Evolutionary conservation across 2,888 invertebrate species (phyloP).

Genomic region (Sisyra terminalis): DNA sequence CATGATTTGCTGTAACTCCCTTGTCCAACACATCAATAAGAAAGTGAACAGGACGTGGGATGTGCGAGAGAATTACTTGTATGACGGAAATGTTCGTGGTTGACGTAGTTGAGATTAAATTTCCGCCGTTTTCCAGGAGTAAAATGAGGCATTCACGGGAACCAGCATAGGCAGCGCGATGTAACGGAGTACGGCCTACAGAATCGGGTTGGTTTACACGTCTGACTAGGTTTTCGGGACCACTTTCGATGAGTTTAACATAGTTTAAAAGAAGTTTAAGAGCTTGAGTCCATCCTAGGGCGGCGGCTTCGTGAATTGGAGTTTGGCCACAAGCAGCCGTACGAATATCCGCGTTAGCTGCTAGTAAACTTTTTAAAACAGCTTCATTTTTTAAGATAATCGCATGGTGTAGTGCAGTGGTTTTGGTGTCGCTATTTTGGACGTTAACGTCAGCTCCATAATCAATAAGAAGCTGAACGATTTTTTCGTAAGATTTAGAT

Average conservation of each 20-base stretch:
- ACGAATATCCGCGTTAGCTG: constrained; percentile 21
- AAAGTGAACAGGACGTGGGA: constrained; percentile 22
- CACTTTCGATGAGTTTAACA: constrained; percentile 7
- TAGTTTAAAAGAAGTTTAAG: not conserved
- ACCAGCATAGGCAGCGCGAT: constrained; percentile 32
- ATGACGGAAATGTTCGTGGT: constrained; percentile 22
- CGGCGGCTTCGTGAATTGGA: constrained; percentile 25
- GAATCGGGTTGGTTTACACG: constrained; percentile 16
- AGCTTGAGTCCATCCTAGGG: constrained; percentile 16
- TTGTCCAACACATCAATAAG: constrained; percentile 22
- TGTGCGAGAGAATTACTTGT: constrained; percentile 23
- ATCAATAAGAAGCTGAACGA: too few relatives aligned
- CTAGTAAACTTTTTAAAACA: constrained; percentile 21
- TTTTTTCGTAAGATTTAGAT: not conserved
- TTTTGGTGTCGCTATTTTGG: not conserved
- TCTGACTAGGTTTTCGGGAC: not conserved
- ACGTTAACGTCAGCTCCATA: constrained; percentile 3
- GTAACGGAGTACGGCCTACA: constrained; percentile 31
- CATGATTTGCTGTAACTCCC: constrained; percentile 18
- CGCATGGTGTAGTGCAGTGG: constrained; percentile 25
- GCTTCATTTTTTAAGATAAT: constrained; percentile 21
- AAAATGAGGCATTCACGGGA: constrained; percentile 30
- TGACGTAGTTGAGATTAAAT: constrained; percentile 20
- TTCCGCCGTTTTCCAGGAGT: constrained; percentile 26
- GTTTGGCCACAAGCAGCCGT: constrained; percentile 20